Percentiles rank a stretch among this genome's conserved stretches.
These are phyloP conservation scores for Nannospalax galili DNA, from an alignment of 2,113 vertebrate species.

Conservation along the genomic window DNA sequence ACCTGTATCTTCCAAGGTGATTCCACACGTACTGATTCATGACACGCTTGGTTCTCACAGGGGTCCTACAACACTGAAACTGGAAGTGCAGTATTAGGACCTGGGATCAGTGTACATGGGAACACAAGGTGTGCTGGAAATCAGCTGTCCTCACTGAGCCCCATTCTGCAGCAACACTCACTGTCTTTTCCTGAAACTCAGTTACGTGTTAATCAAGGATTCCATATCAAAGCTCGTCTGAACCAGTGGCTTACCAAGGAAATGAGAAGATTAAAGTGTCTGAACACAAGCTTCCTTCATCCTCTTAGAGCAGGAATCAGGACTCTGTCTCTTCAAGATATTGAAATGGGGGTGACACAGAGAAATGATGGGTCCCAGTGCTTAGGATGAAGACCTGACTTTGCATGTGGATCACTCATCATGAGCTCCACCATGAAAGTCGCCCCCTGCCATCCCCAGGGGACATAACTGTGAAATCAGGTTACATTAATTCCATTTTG, in stretches of 20 bases:
- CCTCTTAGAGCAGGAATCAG: conserved; percentile 20
- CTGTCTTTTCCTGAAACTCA: conserved; percentile 58
- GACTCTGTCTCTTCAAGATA: background rate
- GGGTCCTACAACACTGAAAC: background rate
- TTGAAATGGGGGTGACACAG: conserved; percentile 29
- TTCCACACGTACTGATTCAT: background rate
- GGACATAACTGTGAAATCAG: conserved; percentile 80
- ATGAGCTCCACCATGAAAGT: conserved; percentile 44
- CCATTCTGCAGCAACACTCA: conserved; percentile 54
- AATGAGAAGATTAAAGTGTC: conserved; percentile 25
- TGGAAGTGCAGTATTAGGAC: conserved; percentile 66
- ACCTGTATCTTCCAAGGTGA: conserved; percentile 30
- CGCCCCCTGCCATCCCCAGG: conserved; percentile 57
- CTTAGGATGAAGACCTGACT: background rate
- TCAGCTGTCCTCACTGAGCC: background rate
- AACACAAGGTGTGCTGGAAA: conserved; percentile 67
- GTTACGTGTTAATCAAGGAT: conserved; percentile 63
- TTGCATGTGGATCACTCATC: conserved; percentile 50
- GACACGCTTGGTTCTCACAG: background rate
- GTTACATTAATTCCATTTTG: conserved; percentile 82
- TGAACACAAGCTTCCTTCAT: conserved; percentile 50
- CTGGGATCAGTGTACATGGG: conserved; percentile 64
- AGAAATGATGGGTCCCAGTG: background rate
- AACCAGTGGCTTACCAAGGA: conserved; percentile 14
- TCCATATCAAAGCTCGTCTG: background rate